A percentile compares a stretch with the other conserved stretches of the same genome.
These are phyloP conservation scores for Hypomesus transpacificus DNA, from an alignment of 2,113 vertebrate genomes.

Conservation along the genomic window DNA sequence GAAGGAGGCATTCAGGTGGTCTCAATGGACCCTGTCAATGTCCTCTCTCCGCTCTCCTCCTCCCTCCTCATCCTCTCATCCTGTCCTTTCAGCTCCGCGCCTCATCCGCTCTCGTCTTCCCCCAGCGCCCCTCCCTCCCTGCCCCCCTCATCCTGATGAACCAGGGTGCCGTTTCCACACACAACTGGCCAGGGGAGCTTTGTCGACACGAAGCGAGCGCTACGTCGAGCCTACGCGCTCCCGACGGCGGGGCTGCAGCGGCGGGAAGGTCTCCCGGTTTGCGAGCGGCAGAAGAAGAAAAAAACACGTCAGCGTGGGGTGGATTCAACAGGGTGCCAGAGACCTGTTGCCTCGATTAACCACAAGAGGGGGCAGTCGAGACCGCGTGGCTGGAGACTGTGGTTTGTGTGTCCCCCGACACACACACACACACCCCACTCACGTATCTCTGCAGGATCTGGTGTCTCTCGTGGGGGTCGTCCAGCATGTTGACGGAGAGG, in stretches of 20 bases:
- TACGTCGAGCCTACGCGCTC: too few relatives aligned
- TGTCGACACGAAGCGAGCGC: too few relatives aligned
- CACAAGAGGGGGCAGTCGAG: conserved; percentile 11
- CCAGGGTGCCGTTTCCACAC: too few relatives aligned
- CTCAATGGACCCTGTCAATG: not conserved
- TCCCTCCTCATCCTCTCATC: conserved; percentile 5
- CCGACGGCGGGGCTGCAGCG: too few relatives aligned
- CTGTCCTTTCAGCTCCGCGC: not conserved
- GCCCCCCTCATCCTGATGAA: not conserved
- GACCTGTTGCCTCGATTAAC: not conserved
- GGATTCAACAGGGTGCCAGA: not conserved
- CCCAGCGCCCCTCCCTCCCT: not conserved
- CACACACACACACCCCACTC: conserved; percentile 64
- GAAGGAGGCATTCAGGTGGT: not conserved
- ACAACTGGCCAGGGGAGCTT: too few relatives aligned
- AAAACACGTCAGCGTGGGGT: not conserved
- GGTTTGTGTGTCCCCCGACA: not conserved
- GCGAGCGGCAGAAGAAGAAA: not conserved
- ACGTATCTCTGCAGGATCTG: conserved; percentile 92
- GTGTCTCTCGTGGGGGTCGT: conserved; percentile 85
- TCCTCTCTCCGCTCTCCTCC: not conserved
- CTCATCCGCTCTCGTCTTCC: not conserved
- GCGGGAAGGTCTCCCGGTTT: too few relatives aligned
- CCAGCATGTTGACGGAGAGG: conserved; percentile 82
- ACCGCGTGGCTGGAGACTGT: not conserved